Base-by-base conservation (phyloP, 2,113 vertebrate species). In the Rhineura floridana region DNA sequence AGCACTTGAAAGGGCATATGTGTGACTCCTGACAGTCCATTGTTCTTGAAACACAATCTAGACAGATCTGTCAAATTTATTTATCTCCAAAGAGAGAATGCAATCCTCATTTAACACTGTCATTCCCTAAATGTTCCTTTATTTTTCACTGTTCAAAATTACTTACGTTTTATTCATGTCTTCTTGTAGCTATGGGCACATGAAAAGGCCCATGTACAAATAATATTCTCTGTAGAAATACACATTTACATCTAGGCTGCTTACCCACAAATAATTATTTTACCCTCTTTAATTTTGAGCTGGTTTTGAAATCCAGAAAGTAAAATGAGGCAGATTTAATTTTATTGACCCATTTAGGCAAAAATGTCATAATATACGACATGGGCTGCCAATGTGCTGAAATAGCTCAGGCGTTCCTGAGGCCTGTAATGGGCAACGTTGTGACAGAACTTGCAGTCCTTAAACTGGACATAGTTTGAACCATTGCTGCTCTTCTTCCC, bases 11-110 rank as follows among this genome's bases (percentile, higher is more conserved):
- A 86, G 81, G 87, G n/a, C 3, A 30, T n/a, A 72, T 30, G 28
- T 84, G 82, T 62, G 19, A 2, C 59, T 87, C 55, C 6, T 85
- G 23, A 76, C 46, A 42, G 6, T 50, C 1, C 50, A n/a, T 69
- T 12, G 21, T 85, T 87, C 73, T 77, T 25, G 50, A 55, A 48
- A 28, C 50, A 85, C 78, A 82, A 80, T 63, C 84, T 52, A 86
- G 21, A 23, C n/a, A 83, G 17, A 1, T 42, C 80, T 89, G 36
- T 77, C 19, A 19, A 81, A 87, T 28, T 0, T 8, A 39, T 75
- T 87, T 90, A 42, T 33, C 84, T 88, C 62, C 79, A 42, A 44
- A 62, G 23, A 77, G 25, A 28, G 25, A 3, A 36, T 76, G 15
- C 2, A 80, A 55, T 46, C 52, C 76, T 52, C 0, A 36, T 88